These are phyloP conservation scores for Corythornis vintsioides DNA, from an alignment of 2,113 vertebrate genomes.

Conservation along the genomic window DNA sequence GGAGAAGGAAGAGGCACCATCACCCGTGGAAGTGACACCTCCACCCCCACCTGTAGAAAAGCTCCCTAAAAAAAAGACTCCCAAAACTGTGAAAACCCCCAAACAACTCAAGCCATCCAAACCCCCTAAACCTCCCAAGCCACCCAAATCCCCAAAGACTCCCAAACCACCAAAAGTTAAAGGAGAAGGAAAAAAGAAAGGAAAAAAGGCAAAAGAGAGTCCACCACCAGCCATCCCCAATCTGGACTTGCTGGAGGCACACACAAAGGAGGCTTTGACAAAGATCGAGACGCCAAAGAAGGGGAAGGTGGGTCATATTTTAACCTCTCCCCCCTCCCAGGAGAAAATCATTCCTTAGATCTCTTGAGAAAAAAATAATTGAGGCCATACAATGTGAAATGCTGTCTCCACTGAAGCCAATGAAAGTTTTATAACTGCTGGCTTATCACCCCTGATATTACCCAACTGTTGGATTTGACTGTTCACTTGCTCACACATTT, in stretches of 20 bases:
- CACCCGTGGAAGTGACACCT: slow-evolving; percentile 46
- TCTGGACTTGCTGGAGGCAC: slow-evolving; percentile 91
- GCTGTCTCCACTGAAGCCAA: neutral
- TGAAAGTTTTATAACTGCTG: neutral
- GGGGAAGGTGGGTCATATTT: slow-evolving; percentile 79
- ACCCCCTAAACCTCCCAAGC: slow-evolving; percentile 84
- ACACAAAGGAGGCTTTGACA: slow-evolving; percentile 92
- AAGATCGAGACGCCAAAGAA: slow-evolving; percentile 97
- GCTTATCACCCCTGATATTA: neutral
- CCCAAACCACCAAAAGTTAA: slow-evolving; percentile 87
- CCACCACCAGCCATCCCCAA: slow-evolving; percentile 87
- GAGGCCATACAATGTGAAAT: neutral
- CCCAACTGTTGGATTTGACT: neutral
- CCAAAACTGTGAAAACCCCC: slow-evolving; percentile 80
- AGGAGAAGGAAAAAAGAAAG: slow-evolving; percentile 92
- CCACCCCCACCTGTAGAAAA: slow-evolving; percentile 71
- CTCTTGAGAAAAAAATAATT: neutral
- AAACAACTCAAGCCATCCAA: slow-evolving; percentile 87
- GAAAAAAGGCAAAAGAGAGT: slow-evolving; percentile 86
- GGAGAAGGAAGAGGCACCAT: slow-evolving; percentile 84
- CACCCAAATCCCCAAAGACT: slow-evolving; percentile 75
- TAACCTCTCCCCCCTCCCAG: neutral
- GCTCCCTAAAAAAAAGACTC: slow-evolving; percentile 80
- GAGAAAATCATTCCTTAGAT: neutral
- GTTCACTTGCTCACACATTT: neutral